These are phyloP conservation scores for Enteromius treurensis DNA, from an alignment of 2,797 vertebrate genomes.

Conservation along the genomic window DNA sequence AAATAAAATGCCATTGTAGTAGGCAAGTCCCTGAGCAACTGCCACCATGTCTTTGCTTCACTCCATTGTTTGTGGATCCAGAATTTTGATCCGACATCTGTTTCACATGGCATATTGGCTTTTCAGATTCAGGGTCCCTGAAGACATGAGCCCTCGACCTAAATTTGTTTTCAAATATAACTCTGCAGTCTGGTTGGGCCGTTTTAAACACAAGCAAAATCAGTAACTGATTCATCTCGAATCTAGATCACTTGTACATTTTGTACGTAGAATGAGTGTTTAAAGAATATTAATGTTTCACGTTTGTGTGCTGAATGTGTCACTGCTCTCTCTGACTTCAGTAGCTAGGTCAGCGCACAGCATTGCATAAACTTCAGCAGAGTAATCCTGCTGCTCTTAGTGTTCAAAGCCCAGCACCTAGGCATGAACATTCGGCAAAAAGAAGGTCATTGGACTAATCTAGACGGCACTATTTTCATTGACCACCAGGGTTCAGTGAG, in stretches of 20 bases:
- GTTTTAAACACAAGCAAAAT: slow-evolving; percentile 48
- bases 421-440: slow-evolving; percentile 58
- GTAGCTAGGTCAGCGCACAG: slow-evolving; percentile 48
- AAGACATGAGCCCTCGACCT: slow-evolving; percentile 55
- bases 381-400: slow-evolving; percentile 55
- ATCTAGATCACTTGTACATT: slow-evolving; percentile 24
- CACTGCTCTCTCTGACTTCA: slow-evolving; percentile 47
- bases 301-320: slow-evolving; percentile 3
- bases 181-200: slow-evolving; percentile 30
- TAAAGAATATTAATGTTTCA: slow-evolving; percentile 5
- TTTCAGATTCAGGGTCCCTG: slow-evolving; percentile 41
- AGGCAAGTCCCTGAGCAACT: background rate
- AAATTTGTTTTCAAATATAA: slow-evolving; percentile 61
- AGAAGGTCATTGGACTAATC: slow-evolving; percentile 66
- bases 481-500: slow-evolving; percentile 63
- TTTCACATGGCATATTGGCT: slow-evolving; percentile 54
- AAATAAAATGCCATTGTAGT: background rate
- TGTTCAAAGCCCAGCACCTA: slow-evolving; percentile 54
- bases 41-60: background rate
- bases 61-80: slow-evolving; percentile 44
- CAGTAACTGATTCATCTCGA: slow-evolving; percentile 30
- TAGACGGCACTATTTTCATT: slow-evolving; percentile 66
- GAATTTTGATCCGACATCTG: slow-evolving; percentile 59
- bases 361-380: slow-evolving; percentile 42
- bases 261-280: background rate